Percentiles rank a stretch among this genome's conserved stretches.
Evolutionary conservation across 2,113 vertebrate genomes (phyloP).

Genomic region (Taurulus bubalis): DNA sequence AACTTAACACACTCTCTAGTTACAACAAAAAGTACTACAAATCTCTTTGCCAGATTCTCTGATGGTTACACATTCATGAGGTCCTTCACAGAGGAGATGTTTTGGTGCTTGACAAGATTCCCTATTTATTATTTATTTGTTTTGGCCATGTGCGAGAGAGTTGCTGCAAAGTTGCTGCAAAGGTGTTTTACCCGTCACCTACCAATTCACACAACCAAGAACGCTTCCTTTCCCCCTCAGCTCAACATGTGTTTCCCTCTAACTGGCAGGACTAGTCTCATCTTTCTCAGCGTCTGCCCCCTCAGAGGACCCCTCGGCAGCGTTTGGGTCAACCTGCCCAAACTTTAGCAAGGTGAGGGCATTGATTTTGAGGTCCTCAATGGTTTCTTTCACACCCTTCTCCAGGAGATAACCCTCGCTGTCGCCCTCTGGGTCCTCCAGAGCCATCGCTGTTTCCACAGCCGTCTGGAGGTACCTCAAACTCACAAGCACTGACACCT

Average conservation of each 20-base stretch:
- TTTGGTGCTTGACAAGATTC: conserved; percentile 50
- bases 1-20: conserved; percentile 56
- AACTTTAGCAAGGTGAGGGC: conserved; percentile 68
- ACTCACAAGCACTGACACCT: conserved; percentile 85
- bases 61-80: conserved; percentile 38
- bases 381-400: conserved; percentile 84
- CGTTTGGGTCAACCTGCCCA: conserved; percentile 70
- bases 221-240: conserved; percentile 32
- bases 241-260: conserved; percentile 43
- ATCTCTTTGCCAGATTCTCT: conserved; percentile 42
- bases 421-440: conserved; percentile 82
- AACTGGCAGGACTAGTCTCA: conserved; percentile 74
- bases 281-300: conserved; percentile 34
- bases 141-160: conserved; percentile 50
- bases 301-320: conserved; percentile 32
- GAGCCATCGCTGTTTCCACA: conserved; percentile 82
- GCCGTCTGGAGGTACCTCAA: conserved; percentile 88
- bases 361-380: conserved; percentile 70
- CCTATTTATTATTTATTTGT: conserved; percentile 46
- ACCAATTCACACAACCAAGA: conserved; percentile 53
- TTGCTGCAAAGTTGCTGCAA: conserved; percentile 55
- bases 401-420: conserved; percentile 88
- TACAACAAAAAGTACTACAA: conserved; percentile 58
- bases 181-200: conserved; percentile 53
- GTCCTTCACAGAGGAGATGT: conserved; percentile 56